phyloP scores from a whole-genome alignment of 2,888 invertebrate species.

The Caenorhabditis panamensis region DNA sequence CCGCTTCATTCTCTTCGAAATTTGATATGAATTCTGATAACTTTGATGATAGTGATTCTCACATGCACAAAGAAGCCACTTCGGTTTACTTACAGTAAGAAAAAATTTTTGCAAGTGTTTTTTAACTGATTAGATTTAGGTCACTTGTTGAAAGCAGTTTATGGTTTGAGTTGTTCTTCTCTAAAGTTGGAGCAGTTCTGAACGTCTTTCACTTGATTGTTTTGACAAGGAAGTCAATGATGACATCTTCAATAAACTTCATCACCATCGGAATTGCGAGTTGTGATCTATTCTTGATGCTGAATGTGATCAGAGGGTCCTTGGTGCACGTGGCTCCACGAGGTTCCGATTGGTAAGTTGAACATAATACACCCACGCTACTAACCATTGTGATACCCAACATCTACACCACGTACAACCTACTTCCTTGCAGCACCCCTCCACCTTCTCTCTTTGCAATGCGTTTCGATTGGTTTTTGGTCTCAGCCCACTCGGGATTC shows the following conservation, averaged over 20 bases:
- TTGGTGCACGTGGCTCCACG: neutral
- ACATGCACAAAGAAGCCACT: neutral
- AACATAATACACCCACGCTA: neutral
- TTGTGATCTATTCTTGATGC: constrained; percentile 19
- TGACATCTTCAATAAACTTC: constrained; percentile 10
- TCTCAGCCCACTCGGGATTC: constrained; percentile 13
- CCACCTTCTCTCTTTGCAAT: constrained; percentile 12
- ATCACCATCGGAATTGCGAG: constrained; percentile 20
- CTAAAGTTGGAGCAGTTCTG: constrained; percentile 4
- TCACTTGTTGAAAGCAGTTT: constrained; percentile 1
- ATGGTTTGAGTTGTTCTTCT: neutral
- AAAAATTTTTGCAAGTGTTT: neutral
- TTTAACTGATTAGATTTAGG: neutral
- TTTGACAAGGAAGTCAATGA: constrained; percentile 20
- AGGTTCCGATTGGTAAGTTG: neutral
- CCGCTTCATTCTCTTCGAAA: neutral
- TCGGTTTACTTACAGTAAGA: neutral
- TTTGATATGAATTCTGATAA: neutral
- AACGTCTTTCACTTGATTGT: constrained; percentile 21
- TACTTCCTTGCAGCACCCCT: constrained; percentile 11
- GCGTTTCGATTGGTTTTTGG: constrained; percentile 29
- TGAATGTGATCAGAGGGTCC: constrained; percentile 1
- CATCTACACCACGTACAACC: neutral
- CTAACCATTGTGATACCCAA: neutral
- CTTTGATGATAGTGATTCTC: neutral